phyloP scores from a whole-genome alignment of 2,797 vertebrate species.

The Phoebastria nigripes region DNA sequence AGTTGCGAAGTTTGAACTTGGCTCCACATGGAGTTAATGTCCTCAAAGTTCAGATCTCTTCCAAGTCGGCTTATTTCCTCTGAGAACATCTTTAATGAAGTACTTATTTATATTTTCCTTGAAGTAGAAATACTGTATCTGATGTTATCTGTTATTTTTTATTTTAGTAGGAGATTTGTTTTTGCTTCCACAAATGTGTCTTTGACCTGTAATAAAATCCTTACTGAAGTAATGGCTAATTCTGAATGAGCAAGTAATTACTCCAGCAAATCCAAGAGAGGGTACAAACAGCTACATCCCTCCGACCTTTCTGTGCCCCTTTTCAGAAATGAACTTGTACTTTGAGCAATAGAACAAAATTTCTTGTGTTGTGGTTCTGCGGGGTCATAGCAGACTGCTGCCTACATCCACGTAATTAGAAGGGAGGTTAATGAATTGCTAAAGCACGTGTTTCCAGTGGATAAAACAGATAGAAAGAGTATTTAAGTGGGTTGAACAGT shows the following conservation, averaged over 20 bases:
- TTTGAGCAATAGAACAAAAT: not conserved
- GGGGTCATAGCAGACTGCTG: not conserved
- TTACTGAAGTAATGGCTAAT: not conserved
- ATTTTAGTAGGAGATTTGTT: not conserved
- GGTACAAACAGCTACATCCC: not conserved
- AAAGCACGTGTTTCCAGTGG: not conserved
- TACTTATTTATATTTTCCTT: conserved; percentile 4
- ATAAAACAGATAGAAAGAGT: not conserved
- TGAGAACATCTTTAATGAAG: not conserved
- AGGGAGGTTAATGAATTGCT: conserved; percentile 5
- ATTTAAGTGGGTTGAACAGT: not conserved
- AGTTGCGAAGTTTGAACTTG: not conserved
- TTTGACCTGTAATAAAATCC: conserved; percentile 39
- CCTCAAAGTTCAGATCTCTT: not conserved
- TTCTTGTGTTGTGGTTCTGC: not conserved
- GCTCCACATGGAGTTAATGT: not conserved
- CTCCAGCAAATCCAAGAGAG: conserved; percentile 3
- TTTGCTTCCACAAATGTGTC: not conserved
- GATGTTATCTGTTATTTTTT: conserved; percentile 35
- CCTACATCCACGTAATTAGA: not conserved
- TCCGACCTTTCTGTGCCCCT: not conserved
- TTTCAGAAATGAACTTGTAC: not conserved
- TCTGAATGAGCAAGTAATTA: not conserved
- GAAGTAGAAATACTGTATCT: not conserved
- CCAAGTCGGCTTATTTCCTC: not conserved